A percentile compares a stretch with the other conserved stretches of the same genome.
Conservation (phyloP, 2,797 vertebrate genomes). For the Schizothorax lantsangensis region DNA sequence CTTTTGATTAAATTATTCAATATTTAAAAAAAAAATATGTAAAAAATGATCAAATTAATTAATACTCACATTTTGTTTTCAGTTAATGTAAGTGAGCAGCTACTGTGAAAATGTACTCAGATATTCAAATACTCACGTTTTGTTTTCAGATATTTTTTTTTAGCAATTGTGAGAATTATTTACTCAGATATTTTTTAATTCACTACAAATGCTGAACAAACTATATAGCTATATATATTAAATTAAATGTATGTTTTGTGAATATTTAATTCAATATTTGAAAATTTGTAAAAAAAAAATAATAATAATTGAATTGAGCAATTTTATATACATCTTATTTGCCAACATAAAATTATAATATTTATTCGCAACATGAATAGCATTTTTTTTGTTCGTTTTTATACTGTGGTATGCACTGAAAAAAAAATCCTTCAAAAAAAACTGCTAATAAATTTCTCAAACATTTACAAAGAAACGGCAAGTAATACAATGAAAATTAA, state of each 20-base stretch:
- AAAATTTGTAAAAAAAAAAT: too few species aligned
- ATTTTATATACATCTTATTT: background rate
- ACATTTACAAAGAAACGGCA: background rate
- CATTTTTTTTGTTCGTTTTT: background rate
- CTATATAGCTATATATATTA: background rate
- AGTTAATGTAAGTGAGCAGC: background rate
- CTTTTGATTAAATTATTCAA: too few species aligned
- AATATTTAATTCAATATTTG: background rate
- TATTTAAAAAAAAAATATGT: too few species aligned
- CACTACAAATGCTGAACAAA: background rate
- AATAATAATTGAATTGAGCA: background rate
- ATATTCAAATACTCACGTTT: background rate
- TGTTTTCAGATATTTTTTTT: background rate
- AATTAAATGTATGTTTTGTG: background rate
- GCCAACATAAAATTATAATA: background rate
- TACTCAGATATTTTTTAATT: background rate
- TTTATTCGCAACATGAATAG: background rate
- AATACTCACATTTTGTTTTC: background rate
- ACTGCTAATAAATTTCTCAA: background rate
- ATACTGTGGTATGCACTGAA: too few species aligned
- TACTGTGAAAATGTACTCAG: background rate
- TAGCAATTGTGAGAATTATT: background rate
- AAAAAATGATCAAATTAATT: too few species aligned
- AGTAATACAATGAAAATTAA: background rate
- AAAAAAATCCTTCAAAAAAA: too few species aligned